A percentile compares a stretch with the other conserved stretches of the same genome.
Conservation (phyloP, 2,113 vertebrate genomes). For the Aplodontia rufa region DNA sequence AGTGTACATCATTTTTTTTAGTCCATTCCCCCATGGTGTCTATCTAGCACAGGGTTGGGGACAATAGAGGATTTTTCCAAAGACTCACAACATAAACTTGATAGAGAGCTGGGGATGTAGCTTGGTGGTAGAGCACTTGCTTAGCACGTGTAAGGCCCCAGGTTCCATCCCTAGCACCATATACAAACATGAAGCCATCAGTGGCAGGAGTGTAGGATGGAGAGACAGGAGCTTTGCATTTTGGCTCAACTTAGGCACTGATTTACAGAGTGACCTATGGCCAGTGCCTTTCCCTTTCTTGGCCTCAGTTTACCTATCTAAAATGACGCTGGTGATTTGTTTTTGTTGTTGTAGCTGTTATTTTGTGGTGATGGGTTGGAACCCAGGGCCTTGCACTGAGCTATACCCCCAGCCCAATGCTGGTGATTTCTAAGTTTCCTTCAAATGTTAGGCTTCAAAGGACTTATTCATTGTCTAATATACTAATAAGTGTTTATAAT, state of each 20-base stretch:
- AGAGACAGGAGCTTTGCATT: neutral
- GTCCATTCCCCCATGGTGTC: neutral
- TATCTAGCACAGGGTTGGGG: neutral
- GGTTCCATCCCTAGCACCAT: neutral
- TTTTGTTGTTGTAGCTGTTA: too few relatives aligned
- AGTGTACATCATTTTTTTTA: neutral
- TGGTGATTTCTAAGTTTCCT: conserved; percentile 33
- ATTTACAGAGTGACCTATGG: neutral
- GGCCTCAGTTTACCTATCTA: neutral
- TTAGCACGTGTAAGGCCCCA: neutral
- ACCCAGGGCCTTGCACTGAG: too few relatives aligned
- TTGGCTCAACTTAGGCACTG: neutral
- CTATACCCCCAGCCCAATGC: neutral
- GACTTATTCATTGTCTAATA: neutral
- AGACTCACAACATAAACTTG: neutral
- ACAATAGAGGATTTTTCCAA: neutral
- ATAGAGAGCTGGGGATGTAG: neutral
- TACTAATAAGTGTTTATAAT: neutral
- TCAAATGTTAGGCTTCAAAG: conserved; percentile 35
- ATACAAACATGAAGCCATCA: neutral
- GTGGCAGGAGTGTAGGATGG: neutral
- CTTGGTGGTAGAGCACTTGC: neutral
- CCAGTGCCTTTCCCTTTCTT: neutral
- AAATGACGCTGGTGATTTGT: neutral
- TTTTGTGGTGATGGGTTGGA: too few relatives aligned